These are phyloP conservation scores for Lagria hirta DNA, from an alignment of 2,888 invertebrate genomes.

Conservation along the genomic window DNA sequence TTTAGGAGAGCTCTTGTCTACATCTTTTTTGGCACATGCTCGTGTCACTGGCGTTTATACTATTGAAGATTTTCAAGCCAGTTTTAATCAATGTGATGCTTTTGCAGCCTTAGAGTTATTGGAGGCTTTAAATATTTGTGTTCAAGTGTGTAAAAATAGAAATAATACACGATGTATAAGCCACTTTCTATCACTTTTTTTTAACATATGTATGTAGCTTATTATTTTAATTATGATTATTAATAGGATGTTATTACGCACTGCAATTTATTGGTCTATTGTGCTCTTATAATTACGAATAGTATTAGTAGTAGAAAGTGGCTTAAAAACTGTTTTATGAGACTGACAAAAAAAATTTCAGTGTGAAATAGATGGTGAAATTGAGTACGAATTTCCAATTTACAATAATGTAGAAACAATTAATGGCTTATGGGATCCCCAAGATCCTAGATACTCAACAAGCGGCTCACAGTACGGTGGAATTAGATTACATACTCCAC, in stretches of 20 bases:
- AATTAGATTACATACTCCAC: slow-evolving; percentile 60
- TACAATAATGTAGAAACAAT: slow-evolving; percentile 67
- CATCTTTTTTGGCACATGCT: slow-evolving; percentile 57
- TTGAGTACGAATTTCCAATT: slow-evolving; percentile 76
- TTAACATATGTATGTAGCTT: too few relatives aligned
- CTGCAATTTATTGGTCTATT: too few relatives aligned
- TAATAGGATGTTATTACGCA: too few relatives aligned
- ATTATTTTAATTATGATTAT: too few relatives aligned
- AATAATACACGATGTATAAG: too few relatives aligned
- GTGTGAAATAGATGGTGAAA: slow-evolving; percentile 70
- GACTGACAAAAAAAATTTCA: too few relatives aligned
- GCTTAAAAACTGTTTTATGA: too few relatives aligned
- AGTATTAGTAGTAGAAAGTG: too few relatives aligned
- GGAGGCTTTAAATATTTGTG: slow-evolving; percentile 70
- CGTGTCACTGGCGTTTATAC: slow-evolving; percentile 71
- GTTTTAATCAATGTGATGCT: slow-evolving; percentile 71
- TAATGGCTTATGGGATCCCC: slow-evolving; percentile 67
- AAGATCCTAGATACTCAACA: slow-evolving; percentile 56
- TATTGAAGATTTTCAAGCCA: slow-evolving; percentile 70
- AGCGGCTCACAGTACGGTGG: slow-evolving; percentile 63
- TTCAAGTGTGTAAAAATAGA: too few relatives aligned
- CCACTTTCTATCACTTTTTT: too few relatives aligned
- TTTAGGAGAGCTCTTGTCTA: slow-evolving; percentile 65
- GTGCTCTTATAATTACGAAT: too few relatives aligned
- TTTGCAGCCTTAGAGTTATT: slow-evolving; percentile 67